Percentiles rank a stretch among this genome's conserved stretches.
Evolutionary conservation across 2,113 vertebrate genomes (phyloP).

Genomic region (Zapornia atra): DNA sequence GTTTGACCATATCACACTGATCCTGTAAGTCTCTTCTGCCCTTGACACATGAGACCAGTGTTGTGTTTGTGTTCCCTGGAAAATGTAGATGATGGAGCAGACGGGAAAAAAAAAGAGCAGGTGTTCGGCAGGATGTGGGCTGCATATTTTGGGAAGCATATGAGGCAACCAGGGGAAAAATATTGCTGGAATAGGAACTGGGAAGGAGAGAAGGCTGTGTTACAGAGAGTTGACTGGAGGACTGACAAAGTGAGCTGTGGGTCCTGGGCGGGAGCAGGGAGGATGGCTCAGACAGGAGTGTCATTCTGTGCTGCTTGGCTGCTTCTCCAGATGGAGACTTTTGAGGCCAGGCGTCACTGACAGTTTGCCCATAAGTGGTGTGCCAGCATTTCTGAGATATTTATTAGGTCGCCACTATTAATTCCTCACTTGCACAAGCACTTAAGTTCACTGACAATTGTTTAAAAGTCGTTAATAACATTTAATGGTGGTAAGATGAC

Average conservation of each 20-base stretch:
- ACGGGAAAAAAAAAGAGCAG: neutral
- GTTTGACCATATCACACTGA: neutral
- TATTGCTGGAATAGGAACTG: neutral
- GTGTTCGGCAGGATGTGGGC: neutral
- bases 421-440: conserved; percentile 16
- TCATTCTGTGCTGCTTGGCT: neutral
- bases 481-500: conserved; percentile 40
- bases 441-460: neutral
- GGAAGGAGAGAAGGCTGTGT: neutral
- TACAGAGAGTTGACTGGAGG: neutral
- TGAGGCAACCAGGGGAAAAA: neutral
- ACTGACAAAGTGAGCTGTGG: neutral
- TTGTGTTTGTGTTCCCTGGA: neutral
- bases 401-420: neutral
- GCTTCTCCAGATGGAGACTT: conserved; percentile 27
- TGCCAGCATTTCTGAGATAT: neutral
- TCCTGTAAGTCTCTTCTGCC: neutral
- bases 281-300: neutral
- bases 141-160: neutral
- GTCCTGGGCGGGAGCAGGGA: neutral
- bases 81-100: neutral
- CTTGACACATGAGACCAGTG: neutral
- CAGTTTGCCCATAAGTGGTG: neutral
- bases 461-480: conserved; percentile 13
- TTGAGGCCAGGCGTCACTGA: neutral